Conservation (phyloP, 2,888 invertebrate genomes). For the Troides aeacus region DNA sequence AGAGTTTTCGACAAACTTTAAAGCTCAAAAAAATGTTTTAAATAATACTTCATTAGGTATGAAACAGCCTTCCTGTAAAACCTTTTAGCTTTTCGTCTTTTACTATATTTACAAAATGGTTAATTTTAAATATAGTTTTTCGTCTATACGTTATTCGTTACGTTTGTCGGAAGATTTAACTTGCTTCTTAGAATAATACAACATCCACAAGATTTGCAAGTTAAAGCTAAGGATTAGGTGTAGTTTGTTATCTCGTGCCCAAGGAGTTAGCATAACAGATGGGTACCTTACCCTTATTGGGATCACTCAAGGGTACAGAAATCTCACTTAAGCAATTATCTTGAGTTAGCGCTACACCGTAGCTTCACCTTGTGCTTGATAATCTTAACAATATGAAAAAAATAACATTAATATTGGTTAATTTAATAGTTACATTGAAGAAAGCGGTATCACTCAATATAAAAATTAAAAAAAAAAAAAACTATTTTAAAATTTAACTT, state of each 20-base stretch:
- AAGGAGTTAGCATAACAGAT: conserved; percentile 41
- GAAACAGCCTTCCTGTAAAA: too few relatives aligned
- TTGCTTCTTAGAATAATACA: conserved; percentile 3
- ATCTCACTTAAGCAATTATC: conserved; percentile 46
- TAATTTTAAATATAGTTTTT: background rate
- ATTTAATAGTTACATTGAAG: too few relatives aligned
- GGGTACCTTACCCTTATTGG: conserved; percentile 38
- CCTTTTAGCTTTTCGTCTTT: too few relatives aligned
- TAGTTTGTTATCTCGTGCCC: conserved; percentile 41
- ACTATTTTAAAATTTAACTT: too few relatives aligned
- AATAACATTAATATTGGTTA: too few relatives aligned
- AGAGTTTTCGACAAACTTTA: too few relatives aligned
- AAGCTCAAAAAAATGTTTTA: too few relatives aligned
- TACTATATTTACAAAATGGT: too few relatives aligned
- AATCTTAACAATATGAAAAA: too few relatives aligned
- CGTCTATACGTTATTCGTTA: background rate
- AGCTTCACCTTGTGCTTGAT: background rate
- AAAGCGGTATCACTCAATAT: too few relatives aligned
- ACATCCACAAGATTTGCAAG: conserved; percentile 27
- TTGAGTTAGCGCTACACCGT: conserved; percentile 27
- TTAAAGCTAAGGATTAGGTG: conserved; percentile 31
- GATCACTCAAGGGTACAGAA: conserved; percentile 39
- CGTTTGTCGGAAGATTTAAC: background rate
- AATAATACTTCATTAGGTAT: too few relatives aligned
- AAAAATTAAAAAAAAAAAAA: too few relatives aligned